These are phyloP conservation scores for Acipenser ruthenus DNA, from an alignment of 2,797 vertebrate genomes.

Conservation along the genomic window DNA sequence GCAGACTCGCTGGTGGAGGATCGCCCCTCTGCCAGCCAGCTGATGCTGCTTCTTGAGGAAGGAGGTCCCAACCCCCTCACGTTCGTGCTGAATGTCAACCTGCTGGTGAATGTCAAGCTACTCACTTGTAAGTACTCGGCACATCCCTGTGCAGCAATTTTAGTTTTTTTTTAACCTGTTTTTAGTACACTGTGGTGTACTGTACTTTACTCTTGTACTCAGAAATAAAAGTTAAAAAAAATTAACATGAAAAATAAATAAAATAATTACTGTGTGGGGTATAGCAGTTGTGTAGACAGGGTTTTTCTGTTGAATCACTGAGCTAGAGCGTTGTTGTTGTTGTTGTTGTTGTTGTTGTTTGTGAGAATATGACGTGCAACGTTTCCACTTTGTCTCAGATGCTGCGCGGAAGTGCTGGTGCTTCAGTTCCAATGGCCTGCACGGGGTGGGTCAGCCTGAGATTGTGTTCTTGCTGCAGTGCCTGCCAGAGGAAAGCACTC, in stretches of 20 bases:
- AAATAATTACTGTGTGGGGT: too few relatives aligned
- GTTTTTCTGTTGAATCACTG: neutral
- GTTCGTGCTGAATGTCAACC: slow-evolving; percentile 84
- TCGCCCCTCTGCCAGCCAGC: slow-evolving; percentile 67
- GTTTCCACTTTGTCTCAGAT: slow-evolving; percentile 47
- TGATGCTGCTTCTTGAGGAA: slow-evolving; percentile 66
- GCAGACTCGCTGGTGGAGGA: slow-evolving; percentile 74
- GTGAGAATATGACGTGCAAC: too few relatives aligned
- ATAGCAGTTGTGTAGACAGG: too few relatives aligned
- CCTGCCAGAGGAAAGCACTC: slow-evolving; percentile 70
- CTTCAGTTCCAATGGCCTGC: slow-evolving; percentile 83
- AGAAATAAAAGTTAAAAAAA: too few relatives aligned
- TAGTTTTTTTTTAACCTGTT: neutral
- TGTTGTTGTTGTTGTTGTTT: neutral
- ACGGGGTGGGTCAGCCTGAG: slow-evolving; percentile 86
- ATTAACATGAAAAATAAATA: too few relatives aligned
- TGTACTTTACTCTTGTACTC: neutral
- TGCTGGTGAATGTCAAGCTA: slow-evolving; percentile 82
- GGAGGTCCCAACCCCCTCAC: slow-evolving; percentile 67
- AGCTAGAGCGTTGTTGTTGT: too few relatives aligned
- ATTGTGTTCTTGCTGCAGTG: slow-evolving; percentile 75
- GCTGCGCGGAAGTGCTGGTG: slow-evolving; percentile 78
- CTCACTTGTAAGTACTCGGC: slow-evolving; percentile 71
- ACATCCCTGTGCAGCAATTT: neutral
- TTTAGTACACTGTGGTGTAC: too few relatives aligned